Evolutionary conservation across 2,797 vertebrate genomes (phyloP), one percentile per base, ranked within the genome.

Genomic region (Hemibagrus guttatus): DNA sequence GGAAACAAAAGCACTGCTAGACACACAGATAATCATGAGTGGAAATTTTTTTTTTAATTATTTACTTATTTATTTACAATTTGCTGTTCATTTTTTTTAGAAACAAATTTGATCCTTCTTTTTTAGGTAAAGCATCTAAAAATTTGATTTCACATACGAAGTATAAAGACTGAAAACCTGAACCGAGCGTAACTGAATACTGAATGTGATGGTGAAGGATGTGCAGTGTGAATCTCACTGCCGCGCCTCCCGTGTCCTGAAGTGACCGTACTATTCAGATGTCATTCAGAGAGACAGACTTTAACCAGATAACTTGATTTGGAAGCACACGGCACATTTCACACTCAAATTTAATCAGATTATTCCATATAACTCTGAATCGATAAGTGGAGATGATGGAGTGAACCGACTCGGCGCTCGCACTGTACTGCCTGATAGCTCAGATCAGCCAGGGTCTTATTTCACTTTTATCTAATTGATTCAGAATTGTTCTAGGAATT

Each of bases 381-480:
- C 58, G 72, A 52, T 85, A 59, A 59, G 21, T 26, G 21, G n/a
- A 85, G 42, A 78, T 54, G 59, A 85, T 64, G 19, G 72, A 64
- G 42, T 76, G 59, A 64, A 64, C 71, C 23, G 19, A 39, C 31
- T 83, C 64, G 17, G 19, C 5, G 52, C 49, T 69, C 31, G 52
- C 66, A 17, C 58, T 28, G 79, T 81, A 28, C 79, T 81, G 79
- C 58, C 58, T 12, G 79, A 81, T 81, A 63, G 59, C 79, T 64
- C 23, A 16, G 56, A 61, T 80, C 4, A 81, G 23, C 58, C 58
- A 0, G 39, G 39, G 8, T 64, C 13, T 28, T 64, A 81, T 81
- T 81, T 81, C 61, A 19, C 42, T 6, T 64, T 81, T 64, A 81
- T 64, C 59, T 42, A 21, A 81, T 64, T 49, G 35, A 49, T 26